These are phyloP conservation scores for Hypotaenidia okinawae DNA, from an alignment of 2,797 vertebrate species.

Conservation along the genomic window DNA sequence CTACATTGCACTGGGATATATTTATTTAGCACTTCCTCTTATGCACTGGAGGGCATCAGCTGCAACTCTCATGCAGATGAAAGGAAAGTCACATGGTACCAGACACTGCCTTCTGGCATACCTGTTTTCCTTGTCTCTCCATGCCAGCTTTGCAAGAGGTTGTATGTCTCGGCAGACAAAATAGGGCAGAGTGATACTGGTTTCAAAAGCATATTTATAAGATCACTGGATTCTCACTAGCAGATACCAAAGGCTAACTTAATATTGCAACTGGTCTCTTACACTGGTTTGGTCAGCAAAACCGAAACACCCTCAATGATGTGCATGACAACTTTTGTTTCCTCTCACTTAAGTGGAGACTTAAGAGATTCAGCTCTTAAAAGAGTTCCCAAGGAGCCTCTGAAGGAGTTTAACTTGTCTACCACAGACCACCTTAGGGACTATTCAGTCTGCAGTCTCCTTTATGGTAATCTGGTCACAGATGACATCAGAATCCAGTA, in stretches of 20 bases:
- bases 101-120: background rate
- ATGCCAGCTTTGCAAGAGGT: background rate
- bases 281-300: background rate
- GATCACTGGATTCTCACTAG: background rate
- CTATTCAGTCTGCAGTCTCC: background rate
- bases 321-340: background rate
- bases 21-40: background rate
- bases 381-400: background rate
- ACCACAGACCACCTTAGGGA: background rate
- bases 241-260: background rate
- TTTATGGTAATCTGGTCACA: background rate
- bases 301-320: background rate
- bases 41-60: background rate
- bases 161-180: background rate
- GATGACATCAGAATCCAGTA: background rate
- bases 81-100: background rate
- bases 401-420: background rate
- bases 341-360: background rate
- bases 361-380: background rate
- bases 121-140: background rate
- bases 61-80: background rate
- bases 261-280: background rate
- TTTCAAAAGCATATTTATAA: slow-evolving; percentile 28
- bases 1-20: background rate
- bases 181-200: background rate